Evolutionary conservation across 2,797 vertebrate species (phyloP), one percentile per base, ranked within the genome.

Genomic region (Carduelis carduelis): DNA sequence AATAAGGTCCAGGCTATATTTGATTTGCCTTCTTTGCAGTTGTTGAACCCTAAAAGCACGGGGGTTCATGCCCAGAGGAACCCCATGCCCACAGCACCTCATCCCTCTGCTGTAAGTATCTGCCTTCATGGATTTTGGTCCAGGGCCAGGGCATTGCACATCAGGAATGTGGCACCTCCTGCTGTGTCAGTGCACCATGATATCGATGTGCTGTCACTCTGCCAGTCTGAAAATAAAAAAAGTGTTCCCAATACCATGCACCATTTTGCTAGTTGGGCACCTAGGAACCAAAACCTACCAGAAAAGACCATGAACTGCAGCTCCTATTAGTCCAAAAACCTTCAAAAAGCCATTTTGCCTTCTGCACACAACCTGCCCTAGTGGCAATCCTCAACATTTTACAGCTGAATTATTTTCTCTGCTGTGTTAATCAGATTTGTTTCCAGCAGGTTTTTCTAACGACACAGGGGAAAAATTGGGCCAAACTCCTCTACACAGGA

Each of bases 241-340:
- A 24, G 27, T 30, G 22, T 11, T 69, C 16, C 32, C 12, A n/a
- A 55, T 1, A 1, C 24, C 52, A 66, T 0, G 0, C 11, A n/a
- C 0, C 0, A 56, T 77, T 70, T 81, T 82, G 34, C 32, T 37
- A 81, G 37, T 56, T 83, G 6, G 11, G 18, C 34, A 78, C 23
- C n/a, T 16, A 34, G 55, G 52, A 76, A 52, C 30, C 32, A 2
- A n/a, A 83, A 30, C 0, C 41, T 55, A 34, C 16, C 41, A 75
- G 24, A 50, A 61, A 37, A 74, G 52, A 69, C 53, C 30, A 24
- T 3, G 41, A 83, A 34, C 49, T 43, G 14, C 55, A 53, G 59
- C 3, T 2, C 49, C 37, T 52, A 28, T 17, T 41, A 35, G n/a
- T 17, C 30, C 1, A 3, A 2, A 14, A 79, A 69, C 41, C 28